A percentile compares a stretch with the other conserved stretches of the same genome.
phyloP scores from a whole-genome alignment of 2,113 vertebrate species.

The Sardina pilchardus region DNA sequence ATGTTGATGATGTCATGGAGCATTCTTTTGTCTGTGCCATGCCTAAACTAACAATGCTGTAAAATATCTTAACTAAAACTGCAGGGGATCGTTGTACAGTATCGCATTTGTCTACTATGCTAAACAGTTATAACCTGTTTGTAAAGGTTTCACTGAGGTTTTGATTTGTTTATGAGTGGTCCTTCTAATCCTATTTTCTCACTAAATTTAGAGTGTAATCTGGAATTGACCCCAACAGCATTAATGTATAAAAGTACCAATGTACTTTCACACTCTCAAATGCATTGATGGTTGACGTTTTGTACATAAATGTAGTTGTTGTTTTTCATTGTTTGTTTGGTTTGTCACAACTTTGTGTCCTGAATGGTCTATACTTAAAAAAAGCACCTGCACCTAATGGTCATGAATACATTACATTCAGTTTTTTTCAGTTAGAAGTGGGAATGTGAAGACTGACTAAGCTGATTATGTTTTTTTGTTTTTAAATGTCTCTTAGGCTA shows the following conservation, averaged over 20 bases:
- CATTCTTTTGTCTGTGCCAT: not conserved
- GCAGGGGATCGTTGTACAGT: not conserved
- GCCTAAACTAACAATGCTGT: constrained; percentile 15
- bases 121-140: not conserved
- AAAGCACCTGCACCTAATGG: not conserved
- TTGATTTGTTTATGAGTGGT: constrained; percentile 3
- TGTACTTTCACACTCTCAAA: not conserved
- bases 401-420: not conserved
- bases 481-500: not conserved
- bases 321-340: not conserved
- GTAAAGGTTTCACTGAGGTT: not conserved
- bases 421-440: not conserved
- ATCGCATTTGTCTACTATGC: not conserved
- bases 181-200: not conserved
- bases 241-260: not conserved
- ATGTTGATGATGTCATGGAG: constrained; percentile 2
- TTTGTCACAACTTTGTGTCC: not conserved
- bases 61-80: constrained; percentile 2
- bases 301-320: not conserved
- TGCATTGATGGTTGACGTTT: not conserved
- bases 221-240: not conserved
- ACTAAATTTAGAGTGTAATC: not conserved
- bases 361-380: not conserved
- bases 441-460: not conserved
- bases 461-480: not conserved